A percentile compares a stretch with the other conserved stretches of the same genome.
Conservation (phyloP, 2,113 vertebrate genomes). For the Petrocephalus zakoni region DNA sequence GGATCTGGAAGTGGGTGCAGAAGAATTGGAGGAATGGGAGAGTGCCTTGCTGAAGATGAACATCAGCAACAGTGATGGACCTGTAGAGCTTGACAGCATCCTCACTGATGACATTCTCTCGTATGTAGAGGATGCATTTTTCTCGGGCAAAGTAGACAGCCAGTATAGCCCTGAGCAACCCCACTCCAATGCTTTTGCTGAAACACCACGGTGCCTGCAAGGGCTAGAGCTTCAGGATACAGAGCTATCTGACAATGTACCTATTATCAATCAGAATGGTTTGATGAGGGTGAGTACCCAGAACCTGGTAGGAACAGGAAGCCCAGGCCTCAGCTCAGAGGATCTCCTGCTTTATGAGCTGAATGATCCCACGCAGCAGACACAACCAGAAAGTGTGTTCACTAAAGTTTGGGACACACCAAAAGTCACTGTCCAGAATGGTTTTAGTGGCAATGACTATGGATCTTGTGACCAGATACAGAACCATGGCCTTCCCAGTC, state of each 20-base stretch:
- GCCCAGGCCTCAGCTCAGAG: constrained; percentile 10
- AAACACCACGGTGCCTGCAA: neutral
- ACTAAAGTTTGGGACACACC: constrained; percentile 41
- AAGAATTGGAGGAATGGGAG: constrained; percentile 52
- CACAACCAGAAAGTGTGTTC: constrained; percentile 52
- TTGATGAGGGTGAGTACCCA: neutral
- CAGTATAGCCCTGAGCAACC: neutral
- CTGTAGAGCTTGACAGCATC: constrained; percentile 39
- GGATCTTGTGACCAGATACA: constrained; percentile 28
- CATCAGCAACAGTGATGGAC: neutral
- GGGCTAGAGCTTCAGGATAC: neutral
- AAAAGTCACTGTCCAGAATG: constrained; percentile 29
- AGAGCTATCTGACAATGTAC: constrained; percentile 17
- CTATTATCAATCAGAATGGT: neutral
- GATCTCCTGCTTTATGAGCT: constrained; percentile 24
- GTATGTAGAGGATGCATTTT: constrained; percentile 46
- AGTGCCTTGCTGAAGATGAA: constrained; percentile 48
- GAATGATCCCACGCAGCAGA: constrained; percentile 30
- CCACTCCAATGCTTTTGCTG: neutral
- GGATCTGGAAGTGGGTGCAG: constrained; percentile 4
- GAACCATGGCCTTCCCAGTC: neutral
- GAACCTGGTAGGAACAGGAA: neutral
- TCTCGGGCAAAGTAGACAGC: constrained; percentile 38
- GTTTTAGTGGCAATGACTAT: neutral
- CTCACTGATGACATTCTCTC: constrained; percentile 40